Conservation (phyloP, 92 coral and sea anemone genomes). For the Epizoanthus scotinus region DNA sequence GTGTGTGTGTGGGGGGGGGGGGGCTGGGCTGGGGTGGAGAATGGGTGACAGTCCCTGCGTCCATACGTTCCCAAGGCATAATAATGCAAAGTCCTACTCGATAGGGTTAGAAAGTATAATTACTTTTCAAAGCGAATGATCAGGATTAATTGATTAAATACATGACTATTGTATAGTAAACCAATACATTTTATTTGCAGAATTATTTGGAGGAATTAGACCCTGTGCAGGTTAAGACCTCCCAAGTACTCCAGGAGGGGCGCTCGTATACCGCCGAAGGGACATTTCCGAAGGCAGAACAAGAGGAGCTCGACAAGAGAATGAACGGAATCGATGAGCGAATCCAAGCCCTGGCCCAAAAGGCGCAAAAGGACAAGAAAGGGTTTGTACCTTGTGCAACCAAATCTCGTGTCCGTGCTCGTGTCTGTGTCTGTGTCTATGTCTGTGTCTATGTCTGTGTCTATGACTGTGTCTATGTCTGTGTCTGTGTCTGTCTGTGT, state of each 20-base stretch:
- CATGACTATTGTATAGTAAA: not conserved
- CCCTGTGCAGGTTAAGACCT: conserved; percentile 37
- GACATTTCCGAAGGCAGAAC: conserved; percentile 60
- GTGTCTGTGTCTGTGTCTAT: too few relatives aligned
- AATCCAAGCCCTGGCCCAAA: conserved; percentile 57
- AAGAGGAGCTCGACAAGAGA: conserved; percentile 64
- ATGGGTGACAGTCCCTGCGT: too few relatives aligned
- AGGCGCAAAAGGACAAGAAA: conserved; percentile 50
- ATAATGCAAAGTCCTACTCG: too few relatives aligned
- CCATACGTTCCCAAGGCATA: too few relatives aligned
- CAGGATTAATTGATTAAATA: not conserved
- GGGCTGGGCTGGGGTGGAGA: too few relatives aligned
- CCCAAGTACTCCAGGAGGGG: conserved; percentile 60
- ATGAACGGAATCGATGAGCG: conserved; percentile 70
- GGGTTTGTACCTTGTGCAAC: conserved; percentile 38
- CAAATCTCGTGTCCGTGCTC: too few relatives aligned
- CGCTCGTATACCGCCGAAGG: conserved; percentile 65
- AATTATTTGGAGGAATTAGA: conserved; percentile 62
- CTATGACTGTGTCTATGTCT: not conserved
- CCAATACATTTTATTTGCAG: conserved; percentile 34
- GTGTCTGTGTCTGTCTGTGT: too few relatives aligned
- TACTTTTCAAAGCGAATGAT: too few relatives aligned
- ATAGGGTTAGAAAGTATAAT: not conserved
- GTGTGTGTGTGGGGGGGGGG: too few relatives aligned
- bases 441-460: not conserved